phyloP scores from a whole-genome alignment of 2,888 invertebrate genomes.

The Deilephila elpenor region DNA sequence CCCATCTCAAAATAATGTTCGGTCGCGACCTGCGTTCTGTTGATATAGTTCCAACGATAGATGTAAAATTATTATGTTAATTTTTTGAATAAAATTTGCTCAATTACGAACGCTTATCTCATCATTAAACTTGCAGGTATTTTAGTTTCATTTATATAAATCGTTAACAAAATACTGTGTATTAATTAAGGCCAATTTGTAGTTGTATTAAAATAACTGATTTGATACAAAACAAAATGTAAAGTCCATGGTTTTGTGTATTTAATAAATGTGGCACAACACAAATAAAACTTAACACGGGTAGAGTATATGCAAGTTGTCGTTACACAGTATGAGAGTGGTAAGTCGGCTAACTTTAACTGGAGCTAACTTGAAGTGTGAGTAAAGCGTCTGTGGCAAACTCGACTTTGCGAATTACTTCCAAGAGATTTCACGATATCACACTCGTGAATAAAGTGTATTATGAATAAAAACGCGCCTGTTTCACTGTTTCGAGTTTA shows the following conservation, averaged over 20 bases:
- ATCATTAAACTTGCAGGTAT: background rate
- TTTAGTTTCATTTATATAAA: background rate
- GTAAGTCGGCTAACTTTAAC: conserved; percentile 63
- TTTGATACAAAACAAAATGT: background rate
- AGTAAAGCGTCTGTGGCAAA: conserved; percentile 70
- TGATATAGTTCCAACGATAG: conserved; percentile 30
- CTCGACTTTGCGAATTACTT: conserved; percentile 72
- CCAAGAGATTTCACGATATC: conserved; percentile 74
- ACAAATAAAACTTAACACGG: conserved; percentile 47
- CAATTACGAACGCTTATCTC: background rate
- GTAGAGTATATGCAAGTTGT: conserved; percentile 72
- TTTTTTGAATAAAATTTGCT: conserved; percentile 19
- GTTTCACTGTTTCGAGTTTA: background rate
- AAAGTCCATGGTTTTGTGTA: background rate
- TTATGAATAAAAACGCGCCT: background rate
- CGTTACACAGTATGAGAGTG: conserved; percentile 69
- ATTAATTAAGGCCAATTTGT: background rate
- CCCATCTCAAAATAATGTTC: conserved; percentile 27
- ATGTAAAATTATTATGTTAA: conserved; percentile 27
- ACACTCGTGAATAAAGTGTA: conserved; percentile 66
- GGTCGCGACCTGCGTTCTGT: conserved; percentile 21
- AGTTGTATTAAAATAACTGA: background rate
- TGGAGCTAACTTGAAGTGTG: conserved; percentile 69
- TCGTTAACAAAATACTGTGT: background rate
- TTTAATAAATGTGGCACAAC: background rate